Percentiles rank a stretch among this genome's conserved stretches.
Evolutionary conservation across 2,113 vertebrate species (phyloP).

Genomic region (Stomatorhinus ivindoensis): DNA sequence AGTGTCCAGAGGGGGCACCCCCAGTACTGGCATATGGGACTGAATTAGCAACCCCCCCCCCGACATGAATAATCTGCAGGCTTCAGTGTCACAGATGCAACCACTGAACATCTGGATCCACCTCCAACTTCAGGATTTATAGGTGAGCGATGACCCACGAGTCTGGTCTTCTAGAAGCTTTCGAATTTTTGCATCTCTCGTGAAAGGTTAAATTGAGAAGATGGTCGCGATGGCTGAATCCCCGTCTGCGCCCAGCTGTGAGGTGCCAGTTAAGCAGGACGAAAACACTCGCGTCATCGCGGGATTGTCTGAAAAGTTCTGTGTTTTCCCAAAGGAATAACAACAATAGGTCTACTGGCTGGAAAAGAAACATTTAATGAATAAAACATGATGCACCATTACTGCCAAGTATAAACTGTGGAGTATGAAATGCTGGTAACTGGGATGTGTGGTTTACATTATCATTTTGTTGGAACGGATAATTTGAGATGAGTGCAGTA

Average conservation of each 20-base stretch:
- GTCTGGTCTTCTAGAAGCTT: background rate
- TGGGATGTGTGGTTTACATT: conserved; percentile 26
- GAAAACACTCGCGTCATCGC: background rate
- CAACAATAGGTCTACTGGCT: background rate
- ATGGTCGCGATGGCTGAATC: background rate
- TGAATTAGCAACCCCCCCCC: background rate
- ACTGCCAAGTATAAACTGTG: background rate
- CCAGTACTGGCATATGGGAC: background rate
- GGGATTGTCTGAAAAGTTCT: background rate
- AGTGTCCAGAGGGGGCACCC: background rate
- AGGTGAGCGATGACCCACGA: background rate
- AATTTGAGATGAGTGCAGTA: background rate
- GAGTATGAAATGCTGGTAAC: background rate
- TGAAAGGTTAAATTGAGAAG: background rate
- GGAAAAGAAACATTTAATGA: conserved; percentile 3
- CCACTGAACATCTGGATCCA: background rate
- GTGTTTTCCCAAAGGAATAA: background rate
- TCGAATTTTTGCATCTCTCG: background rate
- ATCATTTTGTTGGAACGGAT: conserved; percentile 20
- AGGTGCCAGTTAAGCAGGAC: background rate
- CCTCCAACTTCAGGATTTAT: background rate
- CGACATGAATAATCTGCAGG: background rate
- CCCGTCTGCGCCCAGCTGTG: background rate
- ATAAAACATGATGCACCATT: background rate
- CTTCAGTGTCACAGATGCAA: background rate